phyloP scores from a whole-genome alignment of 2,888 invertebrate genomes.

The Phaonia tiefii region DNA sequence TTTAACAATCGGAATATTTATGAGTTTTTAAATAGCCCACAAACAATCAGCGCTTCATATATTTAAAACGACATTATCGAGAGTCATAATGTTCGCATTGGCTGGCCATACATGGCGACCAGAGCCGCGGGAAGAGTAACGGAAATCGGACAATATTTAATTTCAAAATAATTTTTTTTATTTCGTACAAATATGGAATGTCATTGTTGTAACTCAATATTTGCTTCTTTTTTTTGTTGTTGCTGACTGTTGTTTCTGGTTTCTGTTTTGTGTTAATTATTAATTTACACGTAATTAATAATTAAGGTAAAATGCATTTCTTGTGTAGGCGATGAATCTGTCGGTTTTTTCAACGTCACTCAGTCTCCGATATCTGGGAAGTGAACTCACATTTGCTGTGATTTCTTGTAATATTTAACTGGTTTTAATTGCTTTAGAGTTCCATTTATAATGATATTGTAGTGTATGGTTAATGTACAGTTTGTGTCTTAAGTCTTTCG shows the following conservation, averaged over 20 bases:
- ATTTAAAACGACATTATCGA: conserved; percentile 11
- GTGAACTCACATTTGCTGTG: conserved; percentile 26
- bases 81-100: background rate
- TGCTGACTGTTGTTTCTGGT: no score
- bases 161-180: conserved; percentile 9
- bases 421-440: conserved; percentile 52
- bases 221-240: conserved; percentile 7
- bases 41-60: conserved; percentile 54
- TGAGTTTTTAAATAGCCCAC: conserved; percentile 70
- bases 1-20: conserved; percentile 77
- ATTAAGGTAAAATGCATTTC: conserved; percentile 62
- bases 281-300: conserved; percentile 66
- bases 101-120: background rate
- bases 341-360: background rate
- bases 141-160: conserved; percentile 7
- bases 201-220: conserved; percentile 10
- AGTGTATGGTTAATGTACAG: conserved; percentile 41
- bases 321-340: conserved; percentile 55
- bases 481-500: conserved; percentile 60
- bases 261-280: conserved; percentile 50
- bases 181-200: conserved; percentile 16
- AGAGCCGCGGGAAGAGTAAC: background rate
- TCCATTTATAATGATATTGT: conserved; percentile 19
- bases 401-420: conserved; percentile 23
- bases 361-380: background rate